Conservation (phyloP, 2,888 invertebrate genomes). For the Pyrrhia umbra region DNA sequence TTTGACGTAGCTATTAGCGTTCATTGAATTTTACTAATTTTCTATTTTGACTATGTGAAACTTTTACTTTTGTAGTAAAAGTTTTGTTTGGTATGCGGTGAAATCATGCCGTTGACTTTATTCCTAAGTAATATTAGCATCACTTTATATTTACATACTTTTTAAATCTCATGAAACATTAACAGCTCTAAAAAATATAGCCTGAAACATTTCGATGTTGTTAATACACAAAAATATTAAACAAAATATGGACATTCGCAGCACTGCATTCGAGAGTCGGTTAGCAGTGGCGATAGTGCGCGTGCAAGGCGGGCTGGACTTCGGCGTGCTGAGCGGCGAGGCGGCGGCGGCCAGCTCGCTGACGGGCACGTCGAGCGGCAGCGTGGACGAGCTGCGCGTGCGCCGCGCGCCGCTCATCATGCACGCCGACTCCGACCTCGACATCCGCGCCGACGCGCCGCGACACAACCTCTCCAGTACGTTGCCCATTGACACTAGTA, state of each 20-base stretch:
- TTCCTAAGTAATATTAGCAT: no score
- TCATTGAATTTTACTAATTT: no score
- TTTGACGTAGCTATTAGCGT: not conserved
- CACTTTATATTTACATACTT: no score
- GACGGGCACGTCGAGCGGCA: slow-evolving; percentile 81
- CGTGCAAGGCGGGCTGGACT: slow-evolving; percentile 96
- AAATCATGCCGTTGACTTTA: no score
- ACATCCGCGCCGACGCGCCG: slow-evolving; percentile 82
- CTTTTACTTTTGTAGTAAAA: no score
- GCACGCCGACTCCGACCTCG: slow-evolving; percentile 93
- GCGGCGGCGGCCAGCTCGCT: slow-evolving; percentile 83
- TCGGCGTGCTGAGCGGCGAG: slow-evolving; percentile 88
- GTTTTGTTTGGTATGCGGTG: no score
- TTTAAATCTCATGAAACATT: no score
- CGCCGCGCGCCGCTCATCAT: slow-evolving; percentile 85
- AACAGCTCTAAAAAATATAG: no score
- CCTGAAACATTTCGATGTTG: no score
- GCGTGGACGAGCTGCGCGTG: slow-evolving; percentile 85
- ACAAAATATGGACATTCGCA: slow-evolving; percentile 66
- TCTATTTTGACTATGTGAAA: no score
- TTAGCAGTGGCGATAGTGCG: slow-evolving; percentile 97
- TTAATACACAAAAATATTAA: not conserved
- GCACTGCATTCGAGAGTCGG: slow-evolving; percentile 98
- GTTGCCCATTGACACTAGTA: slow-evolving; percentile 57
- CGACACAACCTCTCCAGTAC: slow-evolving; percentile 76